Conservation (phyloP, 2,797 vertebrate genomes). For the Enteromius radiatus region DNA sequence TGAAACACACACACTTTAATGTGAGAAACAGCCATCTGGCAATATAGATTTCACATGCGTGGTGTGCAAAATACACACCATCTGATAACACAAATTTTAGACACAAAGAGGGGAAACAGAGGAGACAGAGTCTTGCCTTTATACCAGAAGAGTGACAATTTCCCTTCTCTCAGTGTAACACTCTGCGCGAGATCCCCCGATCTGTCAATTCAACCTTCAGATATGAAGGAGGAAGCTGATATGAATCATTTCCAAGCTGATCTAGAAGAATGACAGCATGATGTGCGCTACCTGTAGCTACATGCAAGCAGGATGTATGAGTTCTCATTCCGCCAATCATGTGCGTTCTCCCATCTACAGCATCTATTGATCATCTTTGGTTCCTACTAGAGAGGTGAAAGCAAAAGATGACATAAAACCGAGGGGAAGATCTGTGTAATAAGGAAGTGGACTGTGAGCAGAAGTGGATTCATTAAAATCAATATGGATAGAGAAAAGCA, state of each 20-base stretch:
- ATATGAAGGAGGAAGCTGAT: slow-evolving; percentile 1
- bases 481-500: neutral
- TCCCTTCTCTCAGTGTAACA: neutral
- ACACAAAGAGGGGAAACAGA: neutral
- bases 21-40: neutral
- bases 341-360: neutral
- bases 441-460: neutral
- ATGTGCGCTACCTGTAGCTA: slow-evolving; percentile 16
- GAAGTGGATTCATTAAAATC: slow-evolving; percentile 14
- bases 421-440: neutral
- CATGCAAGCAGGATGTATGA: slow-evolving; percentile 6
- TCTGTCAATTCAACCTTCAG: slow-evolving; percentile 21
- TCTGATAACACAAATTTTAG: neutral
- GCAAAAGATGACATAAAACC: slow-evolving; percentile 34
- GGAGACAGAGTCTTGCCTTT: neutral
- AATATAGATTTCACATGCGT: neutral
- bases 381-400: slow-evolving; percentile 10
- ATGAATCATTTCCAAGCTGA: slow-evolving; percentile 5
- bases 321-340: slow-evolving; percentile 32
- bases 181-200: neutral
- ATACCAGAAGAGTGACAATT: neutral
- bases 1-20: neutral
- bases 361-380: slow-evolving; percentile 34
- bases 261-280: slow-evolving; percentile 24
- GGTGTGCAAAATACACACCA: neutral